These are phyloP conservation scores for Idaea aversata DNA, from an alignment of 2,888 invertebrate genomes.

Conservation along the genomic window DNA sequence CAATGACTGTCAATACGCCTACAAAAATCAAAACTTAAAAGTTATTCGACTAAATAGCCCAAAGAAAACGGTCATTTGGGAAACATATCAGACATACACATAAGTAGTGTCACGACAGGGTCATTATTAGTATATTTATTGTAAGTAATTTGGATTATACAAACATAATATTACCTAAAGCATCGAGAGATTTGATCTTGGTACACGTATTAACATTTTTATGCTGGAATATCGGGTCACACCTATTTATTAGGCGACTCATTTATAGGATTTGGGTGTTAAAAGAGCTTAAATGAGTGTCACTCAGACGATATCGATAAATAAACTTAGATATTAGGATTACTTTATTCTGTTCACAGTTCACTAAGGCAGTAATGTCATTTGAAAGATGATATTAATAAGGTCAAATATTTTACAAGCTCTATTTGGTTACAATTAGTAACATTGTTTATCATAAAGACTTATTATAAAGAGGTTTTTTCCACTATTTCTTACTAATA, in stretches of 20 bases:
- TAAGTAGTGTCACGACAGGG: conserved; percentile 43
- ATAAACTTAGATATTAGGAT: conserved; percentile 24
- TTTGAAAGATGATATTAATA: not conserved
- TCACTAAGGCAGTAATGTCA: not conserved
- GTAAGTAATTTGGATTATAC: conserved; percentile 55
- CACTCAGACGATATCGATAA: conserved; percentile 24
- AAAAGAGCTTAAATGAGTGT: conserved; percentile 6
- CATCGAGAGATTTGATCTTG: not conserved
- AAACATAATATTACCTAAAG: conserved; percentile 37
- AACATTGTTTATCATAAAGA: not conserved
- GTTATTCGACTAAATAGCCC: conserved; percentile 25
- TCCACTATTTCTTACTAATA: too few relatives aligned
- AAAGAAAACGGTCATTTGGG: conserved; percentile 36
- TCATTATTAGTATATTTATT: conserved; percentile 53
- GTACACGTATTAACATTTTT: conserved; percentile 55
- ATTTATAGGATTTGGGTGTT: conserved; percentile 18
- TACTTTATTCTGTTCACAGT: conserved; percentile 29
- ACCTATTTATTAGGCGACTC: conserved; percentile 13
- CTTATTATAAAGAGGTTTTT: too few relatives aligned
- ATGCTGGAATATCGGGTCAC: conserved; percentile 50
- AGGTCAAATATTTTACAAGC: too few relatives aligned
- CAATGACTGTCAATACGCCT: conserved; percentile 38
- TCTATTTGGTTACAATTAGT: not conserved
- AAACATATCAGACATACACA: conserved; percentile 30
- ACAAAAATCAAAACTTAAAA: conserved; percentile 30